Evolutionary conservation across 2,888 invertebrate species (phyloP), one percentile per base, ranked within the genome.

Genomic region (Drosophila mulleri): DNA sequence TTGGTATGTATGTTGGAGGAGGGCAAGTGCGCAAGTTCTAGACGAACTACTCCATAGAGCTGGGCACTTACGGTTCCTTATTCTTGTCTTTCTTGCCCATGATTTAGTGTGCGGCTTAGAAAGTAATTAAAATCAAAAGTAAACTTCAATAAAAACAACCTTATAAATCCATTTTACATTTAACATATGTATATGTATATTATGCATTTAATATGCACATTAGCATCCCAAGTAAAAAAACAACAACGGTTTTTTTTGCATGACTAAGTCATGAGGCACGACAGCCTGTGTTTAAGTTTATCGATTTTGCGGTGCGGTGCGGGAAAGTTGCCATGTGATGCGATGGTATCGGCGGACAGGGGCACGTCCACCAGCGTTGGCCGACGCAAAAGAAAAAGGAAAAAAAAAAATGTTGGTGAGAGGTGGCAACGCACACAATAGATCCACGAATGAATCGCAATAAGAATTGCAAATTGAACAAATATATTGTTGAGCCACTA

Each of bases 51-150:
- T 56, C 67, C 57, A 47, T 66, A 45, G 45, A 57, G 47, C 57
- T 72, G 47, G 37, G 47, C 74, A 91, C 91, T 92, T 91, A 91
- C 91, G 81, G 81, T 81, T 91, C 91, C 82, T 92, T 91, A 71
- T 91, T 91, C 71, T 91, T 91, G 80, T 91, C 91, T 91, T 91
- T 91, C 75, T 91, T 92, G 85, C 91, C 91, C 91, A 91, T 91
- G 47, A 41, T 47, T 63, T 47, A 18, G 50, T 37, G 59, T 50
- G 61, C 75, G 56, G 72, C 69, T 45, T 70, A 44, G 2, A 54
- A 64, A 66, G 57, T 50, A 71, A 56, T 63, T 63, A 58, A 54
- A 61, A 67, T 47, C 61, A 56, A 63, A 71, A 67, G 57, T 53
- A 81, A 61, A 75, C n/a, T 52, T 48, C 62, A 56, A 53, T 18